Percentiles rank a stretch among this genome's conserved stretches.
Evolutionary conservation across 2,797 vertebrate genomes (phyloP).

Genomic region (Typhlichthys subterraneus): DNA sequence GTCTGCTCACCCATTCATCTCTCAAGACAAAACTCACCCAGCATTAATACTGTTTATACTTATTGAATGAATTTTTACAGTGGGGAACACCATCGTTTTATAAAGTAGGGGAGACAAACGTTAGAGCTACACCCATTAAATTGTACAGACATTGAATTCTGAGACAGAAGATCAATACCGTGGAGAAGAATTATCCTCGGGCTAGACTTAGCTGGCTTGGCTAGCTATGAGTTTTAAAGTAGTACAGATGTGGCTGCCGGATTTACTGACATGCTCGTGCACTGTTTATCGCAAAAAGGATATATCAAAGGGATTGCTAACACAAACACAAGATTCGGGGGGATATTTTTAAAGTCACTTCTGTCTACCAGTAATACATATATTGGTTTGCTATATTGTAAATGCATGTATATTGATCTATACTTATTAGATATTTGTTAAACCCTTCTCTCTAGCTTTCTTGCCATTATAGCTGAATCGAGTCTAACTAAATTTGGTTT

Average conservation of each 20-base stretch:
- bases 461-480: too few relatives aligned
- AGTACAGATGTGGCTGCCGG: conserved; percentile 28
- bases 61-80: conserved; percentile 1
- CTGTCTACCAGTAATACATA: too few relatives aligned
- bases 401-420: too few relatives aligned
- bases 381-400: too few relatives aligned
- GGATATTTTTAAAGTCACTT: too few relatives aligned
- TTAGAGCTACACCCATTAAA: neutral
- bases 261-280: conserved; percentile 32
- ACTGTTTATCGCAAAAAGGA: conserved; percentile 23
- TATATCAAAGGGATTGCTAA: conserved; percentile 9
- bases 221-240: conserved; percentile 57
- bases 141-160: neutral
- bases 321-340: neutral
- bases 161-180: conserved; percentile 24
- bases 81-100: neutral
- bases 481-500: too few relatives aligned
- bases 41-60: conserved; percentile 9
- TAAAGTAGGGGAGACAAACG: conserved; percentile 8
- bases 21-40: too few relatives aligned
- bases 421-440: too few relatives aligned
- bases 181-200: conserved; percentile 1
- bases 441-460: too few relatives aligned
- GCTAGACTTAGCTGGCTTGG: conserved; percentile 13
- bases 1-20: neutral